Evolutionary conservation across 2,113 vertebrate genomes (phyloP).

Genomic region (Daboia siamensis): DNA sequence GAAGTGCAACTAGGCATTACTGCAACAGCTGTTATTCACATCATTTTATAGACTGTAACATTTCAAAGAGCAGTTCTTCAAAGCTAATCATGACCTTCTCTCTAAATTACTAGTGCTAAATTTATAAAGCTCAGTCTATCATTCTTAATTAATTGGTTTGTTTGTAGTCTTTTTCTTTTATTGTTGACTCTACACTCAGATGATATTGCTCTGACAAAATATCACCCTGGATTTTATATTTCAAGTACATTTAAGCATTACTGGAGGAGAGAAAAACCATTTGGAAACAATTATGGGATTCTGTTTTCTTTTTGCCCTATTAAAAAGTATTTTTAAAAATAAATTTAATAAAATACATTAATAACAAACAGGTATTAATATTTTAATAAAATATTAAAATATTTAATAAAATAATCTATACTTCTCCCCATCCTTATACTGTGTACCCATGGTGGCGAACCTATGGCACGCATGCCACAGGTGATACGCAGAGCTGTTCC

Average conservation of each 20-base stretch:
- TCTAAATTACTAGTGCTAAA: background rate
- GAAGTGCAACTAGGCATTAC: rapidly evolving
- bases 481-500: too few species aligned
- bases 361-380: background rate
- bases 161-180: background rate
- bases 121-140: background rate
- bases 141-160: background rate
- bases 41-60: background rate
- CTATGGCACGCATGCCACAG: too few species aligned
- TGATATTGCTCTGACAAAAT: background rate
- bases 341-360: background rate
- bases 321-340: background rate
- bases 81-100: background rate
- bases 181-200: background rate
- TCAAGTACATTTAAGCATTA: background rate
- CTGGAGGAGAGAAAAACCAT: background rate
- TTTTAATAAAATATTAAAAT: background rate
- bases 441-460: too few species aligned
- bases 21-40: background rate
- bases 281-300: background rate
- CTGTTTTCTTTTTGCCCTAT: background rate
- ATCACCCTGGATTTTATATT: background rate
- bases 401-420: background rate
- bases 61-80: background rate
- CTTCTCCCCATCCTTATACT: background rate